Conservation (phyloP, 2,797 vertebrate species). For the Otolemur crassicaudatus region DNA sequence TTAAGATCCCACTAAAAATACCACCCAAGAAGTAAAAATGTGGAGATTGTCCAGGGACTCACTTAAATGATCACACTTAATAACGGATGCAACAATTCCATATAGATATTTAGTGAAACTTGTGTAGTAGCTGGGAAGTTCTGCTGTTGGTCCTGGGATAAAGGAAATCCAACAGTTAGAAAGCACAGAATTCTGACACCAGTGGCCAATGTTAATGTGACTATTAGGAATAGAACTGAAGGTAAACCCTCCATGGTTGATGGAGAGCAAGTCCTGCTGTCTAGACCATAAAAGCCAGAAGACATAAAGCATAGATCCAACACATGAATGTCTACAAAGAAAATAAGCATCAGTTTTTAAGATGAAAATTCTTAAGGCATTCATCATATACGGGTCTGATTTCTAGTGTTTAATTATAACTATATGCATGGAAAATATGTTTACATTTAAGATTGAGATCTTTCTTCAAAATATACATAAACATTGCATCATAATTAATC, state of each 20-base stretch:
- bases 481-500: accelerated
- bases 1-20: background rate
- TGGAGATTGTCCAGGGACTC: background rate
- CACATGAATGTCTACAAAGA: background rate
- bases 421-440: background rate
- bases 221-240: background rate
- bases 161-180: background rate
- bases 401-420: background rate
- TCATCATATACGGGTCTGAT: background rate
- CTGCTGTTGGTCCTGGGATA: background rate
- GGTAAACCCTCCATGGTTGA: background rate
- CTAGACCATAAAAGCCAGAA: background rate
- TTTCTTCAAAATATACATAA: background rate
- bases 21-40: background rate
- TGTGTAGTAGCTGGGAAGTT: background rate
- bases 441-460: background rate
- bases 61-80: background rate
- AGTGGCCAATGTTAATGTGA: background rate
- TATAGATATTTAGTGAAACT: background rate
- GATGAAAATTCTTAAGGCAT: background rate
- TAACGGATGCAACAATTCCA: background rate
- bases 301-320: background rate
- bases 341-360: background rate
- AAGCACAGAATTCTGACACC: background rate
- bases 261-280: background rate